A percentile compares a stretch with the other conserved stretches of the same genome.
Evolutionary conservation across 1,140 invertebrate species (phyloP).

Genomic region (Branchinecta lynchi): DNA sequence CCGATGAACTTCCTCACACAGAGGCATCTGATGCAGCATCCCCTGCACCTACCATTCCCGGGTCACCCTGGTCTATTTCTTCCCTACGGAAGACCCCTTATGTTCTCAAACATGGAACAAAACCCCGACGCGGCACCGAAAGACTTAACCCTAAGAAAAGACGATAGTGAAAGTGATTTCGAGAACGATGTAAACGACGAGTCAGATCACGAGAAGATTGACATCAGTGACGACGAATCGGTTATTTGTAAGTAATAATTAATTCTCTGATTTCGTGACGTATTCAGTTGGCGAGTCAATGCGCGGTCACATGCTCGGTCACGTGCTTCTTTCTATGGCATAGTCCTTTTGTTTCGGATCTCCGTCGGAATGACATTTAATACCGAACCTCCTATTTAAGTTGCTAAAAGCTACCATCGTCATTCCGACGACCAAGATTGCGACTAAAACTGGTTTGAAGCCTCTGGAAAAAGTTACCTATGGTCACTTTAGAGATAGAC

Average conservation of each 20-base stretch:
- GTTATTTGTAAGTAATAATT: neutral
- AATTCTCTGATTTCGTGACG: neutral
- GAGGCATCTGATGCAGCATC: neutral
- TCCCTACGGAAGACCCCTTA: neutral
- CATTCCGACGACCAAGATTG: too few species aligned
- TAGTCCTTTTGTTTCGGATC: too few species aligned
- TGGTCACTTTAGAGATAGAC: too few species aligned
- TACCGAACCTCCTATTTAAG: too few species aligned
- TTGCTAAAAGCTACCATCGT: too few species aligned
- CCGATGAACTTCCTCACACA: neutral
- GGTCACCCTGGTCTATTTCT: neutral
- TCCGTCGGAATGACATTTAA: too few species aligned
- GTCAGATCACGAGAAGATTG: neutral
- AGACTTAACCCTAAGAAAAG: conserved; percentile 8
- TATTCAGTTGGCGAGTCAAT: too few species aligned
- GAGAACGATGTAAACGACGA: neutral
- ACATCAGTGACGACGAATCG: neutral
- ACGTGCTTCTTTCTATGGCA: too few species aligned
- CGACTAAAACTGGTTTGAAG: too few species aligned
- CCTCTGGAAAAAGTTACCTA: too few species aligned
- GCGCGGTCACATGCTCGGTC: too few species aligned
- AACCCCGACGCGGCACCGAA: neutral
- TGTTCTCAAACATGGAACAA: neutral
- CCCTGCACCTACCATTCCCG: neutral
- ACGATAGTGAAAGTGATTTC: conserved; percentile 4